A percentile compares a stretch with the other conserved stretches of the same genome.
Evolutionary conservation across 1,140 invertebrate genomes (phyloP).

Genomic region (Drosophila nebulosa): DNA sequence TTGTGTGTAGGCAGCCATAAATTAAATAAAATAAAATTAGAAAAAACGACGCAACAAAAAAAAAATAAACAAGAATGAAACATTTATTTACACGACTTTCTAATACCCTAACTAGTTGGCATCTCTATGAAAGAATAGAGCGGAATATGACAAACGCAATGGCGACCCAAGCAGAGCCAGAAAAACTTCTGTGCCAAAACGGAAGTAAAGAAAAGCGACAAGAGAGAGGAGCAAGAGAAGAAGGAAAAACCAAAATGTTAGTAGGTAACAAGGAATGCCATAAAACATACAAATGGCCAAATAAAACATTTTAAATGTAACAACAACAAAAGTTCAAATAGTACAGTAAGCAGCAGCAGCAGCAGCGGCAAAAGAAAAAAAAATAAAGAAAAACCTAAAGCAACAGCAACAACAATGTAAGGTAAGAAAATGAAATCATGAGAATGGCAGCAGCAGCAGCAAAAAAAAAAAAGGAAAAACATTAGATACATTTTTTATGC

Average conservation of each 20-base stretch:
- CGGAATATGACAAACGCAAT: not conserved
- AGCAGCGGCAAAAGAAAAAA: constrained; percentile 34
- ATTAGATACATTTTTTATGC: constrained; percentile 74
- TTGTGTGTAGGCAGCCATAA: constrained; percentile 29
- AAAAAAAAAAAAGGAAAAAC: constrained; percentile 20
- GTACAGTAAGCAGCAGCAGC: constrained; percentile 14
- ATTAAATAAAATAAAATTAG: constrained; percentile 51
- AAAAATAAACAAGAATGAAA: not conserved
- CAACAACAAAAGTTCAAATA: constrained; percentile 42
- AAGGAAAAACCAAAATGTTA: not conserved
- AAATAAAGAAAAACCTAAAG: constrained; percentile 31
- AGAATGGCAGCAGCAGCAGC: constrained; percentile 36
- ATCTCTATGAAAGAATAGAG: not conserved
- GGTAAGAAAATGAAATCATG: constrained; percentile 72
- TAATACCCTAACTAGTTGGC: not conserved
- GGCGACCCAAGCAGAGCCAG: not conserved
- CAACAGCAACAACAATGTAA: not conserved
- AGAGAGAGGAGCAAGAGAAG: not conserved
- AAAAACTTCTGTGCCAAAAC: not conserved
- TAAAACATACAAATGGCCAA: constrained; percentile 80
- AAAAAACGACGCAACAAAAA: not conserved
- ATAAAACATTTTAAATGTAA: constrained; percentile 80
- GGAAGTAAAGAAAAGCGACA: constrained; percentile 10
- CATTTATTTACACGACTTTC: not conserved
- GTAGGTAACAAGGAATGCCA: constrained; percentile 68